Conservation (phyloP, 2,888 invertebrate genomes). For the Acleris sparsana region DNA sequence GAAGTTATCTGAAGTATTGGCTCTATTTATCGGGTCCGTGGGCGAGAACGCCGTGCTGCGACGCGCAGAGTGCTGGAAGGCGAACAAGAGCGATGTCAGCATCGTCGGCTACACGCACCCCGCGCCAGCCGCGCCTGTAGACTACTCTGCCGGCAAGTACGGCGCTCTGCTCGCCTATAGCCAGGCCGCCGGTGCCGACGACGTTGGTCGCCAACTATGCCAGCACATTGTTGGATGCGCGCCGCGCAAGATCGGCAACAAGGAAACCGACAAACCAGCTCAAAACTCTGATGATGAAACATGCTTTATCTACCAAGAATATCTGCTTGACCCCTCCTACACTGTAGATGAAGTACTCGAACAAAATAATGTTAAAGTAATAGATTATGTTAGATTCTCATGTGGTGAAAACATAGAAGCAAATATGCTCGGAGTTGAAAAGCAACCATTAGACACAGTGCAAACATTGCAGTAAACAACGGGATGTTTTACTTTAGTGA, state of each 20-base stretch:
- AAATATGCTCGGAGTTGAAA: conserved; percentile 73
- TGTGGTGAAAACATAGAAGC: conserved; percentile 88
- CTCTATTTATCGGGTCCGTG: conserved; percentile 92
- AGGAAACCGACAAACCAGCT: conserved; percentile 84
- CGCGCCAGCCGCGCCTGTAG: conserved; percentile 74
- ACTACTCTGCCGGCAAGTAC: conserved; percentile 90
- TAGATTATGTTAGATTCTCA: conserved; percentile 94
- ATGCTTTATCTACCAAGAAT: conserved; percentile 93
- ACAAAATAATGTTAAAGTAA: conserved; percentile 85
- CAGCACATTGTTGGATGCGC: conserved; percentile 97
- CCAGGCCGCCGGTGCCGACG: conserved; percentile 64
- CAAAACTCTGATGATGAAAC: conserved; percentile 89
- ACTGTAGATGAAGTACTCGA: conserved; percentile 89
- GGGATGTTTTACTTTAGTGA: conserved; percentile 5
- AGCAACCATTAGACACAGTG: conserved; percentile 82
- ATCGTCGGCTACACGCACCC: conserved; percentile 93
- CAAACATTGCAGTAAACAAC: conserved; percentile 85
- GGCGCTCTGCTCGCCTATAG: conserved; percentile 91
- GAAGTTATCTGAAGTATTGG: conserved; percentile 90
- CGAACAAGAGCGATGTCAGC: conserved; percentile 70
- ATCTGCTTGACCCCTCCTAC: conserved; percentile 89
- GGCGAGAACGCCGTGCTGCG: conserved; percentile 95
- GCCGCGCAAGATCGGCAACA: conserved; percentile 89
- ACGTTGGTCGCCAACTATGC: conserved; percentile 90
- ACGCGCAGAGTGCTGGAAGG: conserved; percentile 90